These are phyloP conservation scores for Eurystomus gularis DNA, from an alignment of 2,113 vertebrate genomes.

Conservation along the genomic window DNA sequence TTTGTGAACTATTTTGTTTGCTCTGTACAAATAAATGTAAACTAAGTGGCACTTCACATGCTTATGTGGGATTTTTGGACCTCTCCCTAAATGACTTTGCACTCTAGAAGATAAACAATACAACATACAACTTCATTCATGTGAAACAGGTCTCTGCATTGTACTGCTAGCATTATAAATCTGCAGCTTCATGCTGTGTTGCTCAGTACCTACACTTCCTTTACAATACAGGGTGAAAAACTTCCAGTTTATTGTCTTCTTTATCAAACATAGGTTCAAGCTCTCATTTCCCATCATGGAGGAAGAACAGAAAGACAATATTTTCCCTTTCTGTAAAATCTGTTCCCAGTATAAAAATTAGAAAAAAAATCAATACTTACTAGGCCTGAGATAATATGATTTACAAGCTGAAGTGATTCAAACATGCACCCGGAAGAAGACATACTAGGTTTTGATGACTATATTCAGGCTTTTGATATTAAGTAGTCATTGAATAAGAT, in stretches of 20 bases:
- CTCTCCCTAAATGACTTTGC: not conserved
- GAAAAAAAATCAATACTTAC: not conserved
- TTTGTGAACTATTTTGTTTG: not conserved
- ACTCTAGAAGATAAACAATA: not conserved
- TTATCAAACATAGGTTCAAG: not conserved
- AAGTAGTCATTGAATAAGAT: not conserved
- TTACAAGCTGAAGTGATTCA: slow-evolving; percentile 15
- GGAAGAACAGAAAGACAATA: not conserved
- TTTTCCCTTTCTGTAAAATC: not conserved
- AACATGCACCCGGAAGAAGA: not conserved
- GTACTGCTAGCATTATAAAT: not conserved
- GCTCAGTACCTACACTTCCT: not conserved
- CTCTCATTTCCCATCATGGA: not conserved
- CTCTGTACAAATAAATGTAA: not conserved
- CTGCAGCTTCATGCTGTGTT: not conserved
- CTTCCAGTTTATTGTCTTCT: not conserved
- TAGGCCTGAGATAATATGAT: not conserved
- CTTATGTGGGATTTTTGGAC: not conserved
- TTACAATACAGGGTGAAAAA: not conserved
- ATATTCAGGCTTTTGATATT: not conserved
- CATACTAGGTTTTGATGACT: not conserved
- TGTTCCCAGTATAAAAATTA: not conserved
- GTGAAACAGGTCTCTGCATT: not conserved
- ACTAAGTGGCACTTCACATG: not conserved
- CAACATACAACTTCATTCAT: not conserved